A percentile compares a stretch with the other conserved stretches of the same genome.
phyloP scores from a whole-genome alignment of 2,113 vertebrate species.

The Paedocypris sp. region DNA sequence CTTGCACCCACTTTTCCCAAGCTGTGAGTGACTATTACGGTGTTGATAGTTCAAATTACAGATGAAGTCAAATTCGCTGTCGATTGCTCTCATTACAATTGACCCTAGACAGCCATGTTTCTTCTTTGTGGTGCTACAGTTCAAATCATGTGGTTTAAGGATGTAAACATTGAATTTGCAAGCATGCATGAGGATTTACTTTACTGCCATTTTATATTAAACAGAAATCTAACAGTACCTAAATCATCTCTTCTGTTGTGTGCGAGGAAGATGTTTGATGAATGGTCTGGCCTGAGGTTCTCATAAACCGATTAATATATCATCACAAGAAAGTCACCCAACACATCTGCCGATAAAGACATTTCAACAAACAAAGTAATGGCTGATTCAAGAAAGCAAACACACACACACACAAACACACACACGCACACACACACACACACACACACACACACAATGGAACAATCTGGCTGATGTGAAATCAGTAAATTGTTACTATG shows the following conservation, averaged over 20 bases:
- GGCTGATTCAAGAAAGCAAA: constrained; percentile 21
- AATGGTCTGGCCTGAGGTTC: constrained; percentile 31
- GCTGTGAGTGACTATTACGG: no score
- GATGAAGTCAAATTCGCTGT: background rate
- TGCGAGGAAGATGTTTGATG: constrained; percentile 29
- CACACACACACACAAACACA: no score
- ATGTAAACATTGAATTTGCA: constrained; percentile 27
- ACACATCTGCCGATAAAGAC: constrained; percentile 45
- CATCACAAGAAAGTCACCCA: constrained; percentile 38
- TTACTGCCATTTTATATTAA: constrained; percentile 34
- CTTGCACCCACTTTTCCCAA: no score
- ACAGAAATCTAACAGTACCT: constrained; percentile 33
- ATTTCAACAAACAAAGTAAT: constrained; percentile 31
- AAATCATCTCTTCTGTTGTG: constrained; percentile 1
- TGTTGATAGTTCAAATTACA: no score
- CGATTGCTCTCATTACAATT: constrained; percentile 26
- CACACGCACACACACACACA: background rate
- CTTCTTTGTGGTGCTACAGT: constrained; percentile 15
- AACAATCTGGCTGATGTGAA: background rate
- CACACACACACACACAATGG: background rate
- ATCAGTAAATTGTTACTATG: background rate
- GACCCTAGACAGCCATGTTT: constrained; percentile 22
- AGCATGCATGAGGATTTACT: constrained; percentile 35
- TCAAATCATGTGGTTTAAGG: constrained; percentile 26
- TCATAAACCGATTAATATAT: constrained; percentile 45